phyloP scores from a whole-genome alignment of 1,140 invertebrate species.

The Brachionus rotundiformis region DNA sequence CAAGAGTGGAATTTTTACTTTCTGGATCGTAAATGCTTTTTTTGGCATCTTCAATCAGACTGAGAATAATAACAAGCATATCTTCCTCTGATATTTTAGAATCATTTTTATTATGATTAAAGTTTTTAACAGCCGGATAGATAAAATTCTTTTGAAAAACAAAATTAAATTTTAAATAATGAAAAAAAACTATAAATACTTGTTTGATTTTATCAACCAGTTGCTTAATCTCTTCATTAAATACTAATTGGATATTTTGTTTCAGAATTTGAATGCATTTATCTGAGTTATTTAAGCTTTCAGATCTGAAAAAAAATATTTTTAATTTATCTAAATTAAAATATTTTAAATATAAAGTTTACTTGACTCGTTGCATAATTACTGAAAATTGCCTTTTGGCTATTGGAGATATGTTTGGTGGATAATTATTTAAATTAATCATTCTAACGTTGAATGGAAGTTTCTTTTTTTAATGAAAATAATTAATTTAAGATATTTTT shows the following conservation, averaged over 20 bases:
- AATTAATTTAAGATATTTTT: not conserved
- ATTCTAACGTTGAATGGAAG: constrained; percentile 38
- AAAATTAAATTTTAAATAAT: not conserved
- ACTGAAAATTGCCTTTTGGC: constrained; percentile 28
- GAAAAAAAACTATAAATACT: not conserved
- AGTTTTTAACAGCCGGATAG: constrained; percentile 20
- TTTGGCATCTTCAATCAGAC: constrained; percentile 15
- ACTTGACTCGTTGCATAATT: constrained; percentile 43
- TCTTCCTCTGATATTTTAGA: not conserved
- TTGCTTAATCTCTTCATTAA: constrained; percentile 14
- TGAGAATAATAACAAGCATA: not conserved
- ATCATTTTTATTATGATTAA: not conserved
- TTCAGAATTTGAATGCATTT: constrained; percentile 29
- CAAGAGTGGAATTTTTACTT: not conserved
- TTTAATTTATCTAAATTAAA: no score
- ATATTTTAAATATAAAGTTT: no score
- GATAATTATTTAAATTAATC: constrained; percentile 40
- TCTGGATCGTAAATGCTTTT: not conserved
- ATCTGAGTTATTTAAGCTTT: not conserved
- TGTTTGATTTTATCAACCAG: constrained; percentile 6
- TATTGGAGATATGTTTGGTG: constrained; percentile 5
- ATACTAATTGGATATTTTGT: constrained; percentile 25
- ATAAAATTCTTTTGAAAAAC: constrained; percentile 1
- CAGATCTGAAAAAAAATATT: not conserved
- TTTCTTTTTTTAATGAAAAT: constrained; percentile 18